phyloP scores from a whole-genome alignment of 2,797 vertebrate genomes.

The Microcaecilia unicolor region DNA sequence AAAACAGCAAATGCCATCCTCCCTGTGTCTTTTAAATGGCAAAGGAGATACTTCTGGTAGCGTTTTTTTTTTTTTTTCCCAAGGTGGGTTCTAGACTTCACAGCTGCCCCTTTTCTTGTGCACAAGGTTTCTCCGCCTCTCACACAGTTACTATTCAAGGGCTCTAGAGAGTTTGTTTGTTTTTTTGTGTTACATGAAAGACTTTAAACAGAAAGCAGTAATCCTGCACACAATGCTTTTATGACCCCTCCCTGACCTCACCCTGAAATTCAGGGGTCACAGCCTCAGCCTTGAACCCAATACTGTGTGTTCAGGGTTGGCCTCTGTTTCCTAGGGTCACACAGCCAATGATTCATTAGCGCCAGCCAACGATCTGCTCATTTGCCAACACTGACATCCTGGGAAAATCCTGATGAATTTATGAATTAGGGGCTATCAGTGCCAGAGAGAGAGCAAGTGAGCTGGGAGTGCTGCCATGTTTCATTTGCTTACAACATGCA shows the following conservation, averaged over 20 bases:
- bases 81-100: too few relatives aligned
- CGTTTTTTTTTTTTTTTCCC: too few relatives aligned
- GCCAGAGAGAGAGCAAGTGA: too few relatives aligned
- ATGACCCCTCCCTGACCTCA: constrained; percentile 24
- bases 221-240: constrained; percentile 11
- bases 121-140: constrained; percentile 10
- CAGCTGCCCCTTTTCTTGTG: constrained; percentile 18
- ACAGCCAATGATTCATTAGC: constrained; percentile 39
- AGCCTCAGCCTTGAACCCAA: constrained; percentile 50
- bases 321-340: constrained; percentile 50
- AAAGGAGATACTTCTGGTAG: too few relatives aligned
- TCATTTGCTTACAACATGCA: too few relatives aligned
- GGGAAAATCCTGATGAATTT: constrained; percentile 52
- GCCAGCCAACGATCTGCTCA: constrained; percentile 34
- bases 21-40: too few relatives aligned
- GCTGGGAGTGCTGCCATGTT: too few relatives aligned
- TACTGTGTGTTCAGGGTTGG: constrained; percentile 44
- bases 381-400: constrained; percentile 49
- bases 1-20: constrained; percentile 24
- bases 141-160: background rate
- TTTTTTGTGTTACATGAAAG: constrained; percentile 9
- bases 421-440: constrained; percentile 38
- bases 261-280: constrained; percentile 37
- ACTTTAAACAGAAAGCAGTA: constrained; percentile 29
- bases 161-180: background rate